Base-by-base conservation (phyloP, 2,797 vertebrate species). In the Poecile montanus region DNA sequence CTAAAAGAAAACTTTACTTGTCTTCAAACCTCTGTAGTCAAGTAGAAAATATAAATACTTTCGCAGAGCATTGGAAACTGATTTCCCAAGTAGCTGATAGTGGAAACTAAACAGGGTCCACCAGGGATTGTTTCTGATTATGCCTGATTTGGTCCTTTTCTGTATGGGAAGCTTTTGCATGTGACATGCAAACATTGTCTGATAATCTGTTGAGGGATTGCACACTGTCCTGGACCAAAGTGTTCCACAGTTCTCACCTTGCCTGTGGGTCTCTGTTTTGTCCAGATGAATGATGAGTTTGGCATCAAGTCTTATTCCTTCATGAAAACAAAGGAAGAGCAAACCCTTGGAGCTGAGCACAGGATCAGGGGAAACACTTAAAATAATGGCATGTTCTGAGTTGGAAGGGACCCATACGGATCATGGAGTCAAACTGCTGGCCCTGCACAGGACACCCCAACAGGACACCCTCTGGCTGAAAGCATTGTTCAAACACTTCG, bases 131-230 rank as follows among this genome's bases (percentile, higher is more conserved):
- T 36, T 91, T 22, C 27, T 2, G 2, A 13, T 77, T 63, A 13
- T 36, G 22, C 58, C 51, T 22, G 22, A 12, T 53, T 34, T 40
- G 25, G 16, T 62, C 48, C 21, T 82, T 95, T 67, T 68, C 54
- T 68, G 17, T 3, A 7, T 27, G 40, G 5, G 5, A 9, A 22
- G 30, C 6, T 72, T 48, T 60, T 53, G 45, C 60, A 4, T 3
- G 36, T 53, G 65, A 9, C 34, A 3, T 19, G 27, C 54, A 53
- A 7, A 47, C 13, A 4, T 19, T 58, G 9, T 34, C 16, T 67
- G 30, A 11, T 61, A 13, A 25, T 48, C 48, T 27, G 2, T 0
- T 0, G 1, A 47, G 53, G 30, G 44, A 6, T 4, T 15, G 22
- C 45, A 21, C 5, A 2, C 9, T 65, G 70, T 90, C 36, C 47